Percentiles rank a stretch among this genome's conserved stretches.
These are phyloP conservation scores for Archilochus colubris DNA, from an alignment of 2,113 vertebrate species.

Conservation along the genomic window DNA sequence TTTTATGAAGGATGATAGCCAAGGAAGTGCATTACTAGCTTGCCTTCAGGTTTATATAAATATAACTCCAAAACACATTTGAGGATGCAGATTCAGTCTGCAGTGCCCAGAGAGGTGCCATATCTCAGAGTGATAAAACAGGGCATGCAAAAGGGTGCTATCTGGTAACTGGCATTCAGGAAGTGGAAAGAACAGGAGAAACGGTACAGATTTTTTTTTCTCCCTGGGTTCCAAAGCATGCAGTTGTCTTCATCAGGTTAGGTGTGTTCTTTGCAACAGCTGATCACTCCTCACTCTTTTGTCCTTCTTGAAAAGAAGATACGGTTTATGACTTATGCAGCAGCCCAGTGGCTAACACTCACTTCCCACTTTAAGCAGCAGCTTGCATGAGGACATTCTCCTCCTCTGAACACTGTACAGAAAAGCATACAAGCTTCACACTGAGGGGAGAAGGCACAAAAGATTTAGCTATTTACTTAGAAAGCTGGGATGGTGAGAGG, in stretches of 20 bases:
- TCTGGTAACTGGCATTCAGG: background rate
- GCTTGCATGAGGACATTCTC: background rate
- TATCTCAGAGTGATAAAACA: background rate
- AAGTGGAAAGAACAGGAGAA: background rate
- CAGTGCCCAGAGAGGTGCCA: accelerated
- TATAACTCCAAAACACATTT: background rate
- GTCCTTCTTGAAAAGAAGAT: background rate
- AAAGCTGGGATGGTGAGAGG: background rate
- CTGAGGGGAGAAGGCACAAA: background rate
- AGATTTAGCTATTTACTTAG: background rate
- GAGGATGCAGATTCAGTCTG: background rate
- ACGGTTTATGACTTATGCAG: background rate
- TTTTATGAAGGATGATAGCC: background rate
- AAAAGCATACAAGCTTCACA: background rate
- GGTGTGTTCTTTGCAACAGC: background rate
- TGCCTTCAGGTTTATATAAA: background rate
- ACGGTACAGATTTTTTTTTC: background rate
- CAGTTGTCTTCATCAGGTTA: background rate
- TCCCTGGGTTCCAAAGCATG: background rate
- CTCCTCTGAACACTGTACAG: background rate
- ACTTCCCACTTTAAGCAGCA: background rate
- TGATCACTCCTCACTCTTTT: background rate
- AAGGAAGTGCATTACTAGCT: background rate
- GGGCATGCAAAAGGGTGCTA: background rate
- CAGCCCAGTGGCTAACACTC: background rate